A percentile compares a stretch with the other conserved stretches of the same genome.
phyloP scores from a whole-genome alignment of 2,113 vertebrate species.

The Onychostoma macrolepis region DNA sequence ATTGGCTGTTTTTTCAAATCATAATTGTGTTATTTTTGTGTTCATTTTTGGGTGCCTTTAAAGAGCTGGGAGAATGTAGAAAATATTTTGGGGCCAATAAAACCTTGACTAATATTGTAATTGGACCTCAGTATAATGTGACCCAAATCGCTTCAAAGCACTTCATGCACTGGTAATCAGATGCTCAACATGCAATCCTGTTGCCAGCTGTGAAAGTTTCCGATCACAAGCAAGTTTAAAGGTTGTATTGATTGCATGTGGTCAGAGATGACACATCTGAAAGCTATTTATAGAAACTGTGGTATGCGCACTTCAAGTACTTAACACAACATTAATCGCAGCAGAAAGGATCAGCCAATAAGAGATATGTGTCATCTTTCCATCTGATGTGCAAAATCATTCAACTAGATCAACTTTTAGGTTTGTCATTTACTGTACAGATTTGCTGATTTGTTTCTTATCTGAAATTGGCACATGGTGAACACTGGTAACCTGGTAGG shows the following conservation, averaged over 20 bases:
- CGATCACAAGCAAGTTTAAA: conserved; percentile 17
- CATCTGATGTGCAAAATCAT: not conserved
- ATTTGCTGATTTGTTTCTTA: not conserved
- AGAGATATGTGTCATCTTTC: conserved; percentile 34
- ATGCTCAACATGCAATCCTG: not conserved
- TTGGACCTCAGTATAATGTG: not conserved
- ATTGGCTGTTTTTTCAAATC: no score
- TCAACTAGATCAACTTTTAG: not conserved
- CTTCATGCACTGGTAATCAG: not conserved
- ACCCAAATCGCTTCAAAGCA: not conserved
- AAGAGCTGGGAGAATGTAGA: not conserved
- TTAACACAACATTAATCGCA: not conserved
- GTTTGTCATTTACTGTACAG: not conserved
- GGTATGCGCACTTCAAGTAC: not conserved
- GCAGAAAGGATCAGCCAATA: not conserved
- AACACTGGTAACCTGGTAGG: not conserved
- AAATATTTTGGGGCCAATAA: not conserved
- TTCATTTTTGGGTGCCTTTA: not conserved
- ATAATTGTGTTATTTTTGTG: no score
- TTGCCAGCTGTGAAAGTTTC: conserved; percentile 35
- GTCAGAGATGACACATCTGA: conserved; percentile 39
- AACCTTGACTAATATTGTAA: not conserved
- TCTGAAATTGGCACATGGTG: not conserved
- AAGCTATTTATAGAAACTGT: conserved; percentile 55
- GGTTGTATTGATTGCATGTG: conserved; percentile 1